phyloP scores from a whole-genome alignment of 2,797 vertebrate species.

The Morus bassanus region DNA sequence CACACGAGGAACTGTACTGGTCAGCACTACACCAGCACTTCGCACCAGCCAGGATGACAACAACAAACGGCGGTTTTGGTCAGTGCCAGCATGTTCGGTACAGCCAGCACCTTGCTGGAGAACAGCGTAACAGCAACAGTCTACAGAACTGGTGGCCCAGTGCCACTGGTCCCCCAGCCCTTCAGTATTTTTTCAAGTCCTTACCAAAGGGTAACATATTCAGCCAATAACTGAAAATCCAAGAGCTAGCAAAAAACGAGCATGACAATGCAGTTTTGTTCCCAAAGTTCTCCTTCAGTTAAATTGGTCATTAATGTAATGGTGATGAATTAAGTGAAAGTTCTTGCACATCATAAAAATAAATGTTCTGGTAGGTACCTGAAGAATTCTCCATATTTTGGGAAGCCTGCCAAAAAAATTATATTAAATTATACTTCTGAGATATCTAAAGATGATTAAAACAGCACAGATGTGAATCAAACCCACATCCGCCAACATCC shows the following conservation, averaged over 20 bases:
- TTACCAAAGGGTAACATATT: not conserved
- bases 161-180: not conserved
- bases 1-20: fast-evolving
- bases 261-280: not conserved
- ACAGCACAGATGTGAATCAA: not conserved
- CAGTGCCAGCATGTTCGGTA: fast-evolving
- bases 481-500: not conserved
- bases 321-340: not conserved
- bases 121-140: fast-evolving
- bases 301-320: not conserved
- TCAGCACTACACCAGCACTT: not conserved
- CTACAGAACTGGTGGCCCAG: not conserved
- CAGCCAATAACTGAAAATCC: slow-evolving; percentile 1
- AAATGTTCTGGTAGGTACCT: slow-evolving; percentile 60
- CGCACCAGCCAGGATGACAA: not conserved
- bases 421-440: slow-evolving; percentile 12
- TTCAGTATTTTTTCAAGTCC: not conserved
- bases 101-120: not conserved
- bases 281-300: not conserved
- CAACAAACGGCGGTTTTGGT: not conserved
- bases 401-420: slow-evolving; percentile 35
- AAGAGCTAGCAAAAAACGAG: not conserved
- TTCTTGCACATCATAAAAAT: not conserved
- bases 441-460: not conserved
- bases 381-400: not conserved